phyloP scores from a whole-genome alignment of 2,888 invertebrate genomes.

The Bombylius discolor region DNA sequence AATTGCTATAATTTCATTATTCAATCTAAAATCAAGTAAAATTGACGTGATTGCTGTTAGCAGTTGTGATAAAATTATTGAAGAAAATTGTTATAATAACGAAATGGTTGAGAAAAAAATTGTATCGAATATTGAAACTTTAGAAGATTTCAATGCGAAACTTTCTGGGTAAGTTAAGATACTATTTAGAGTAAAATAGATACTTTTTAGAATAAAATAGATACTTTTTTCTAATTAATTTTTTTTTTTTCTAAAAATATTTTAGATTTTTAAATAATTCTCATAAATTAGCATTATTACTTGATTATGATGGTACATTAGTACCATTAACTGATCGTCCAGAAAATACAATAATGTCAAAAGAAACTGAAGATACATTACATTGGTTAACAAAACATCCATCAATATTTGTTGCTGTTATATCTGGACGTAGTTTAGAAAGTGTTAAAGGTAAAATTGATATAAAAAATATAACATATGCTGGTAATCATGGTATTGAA shows the following conservation, averaged over 20 bases:
- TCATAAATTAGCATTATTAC: constrained; percentile 50
- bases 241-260: not conserved
- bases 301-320: constrained; percentile 65
- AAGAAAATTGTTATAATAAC: too few relatives aligned
- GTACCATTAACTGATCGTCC: constrained; percentile 61
- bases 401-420: constrained; percentile 55
- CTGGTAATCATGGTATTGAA: constrained; percentile 62
- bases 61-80: too few relatives aligned
- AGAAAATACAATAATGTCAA: constrained; percentile 51
- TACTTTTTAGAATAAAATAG: not conserved
- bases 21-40: too few relatives aligned
- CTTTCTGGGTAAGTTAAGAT: constrained; percentile 27
- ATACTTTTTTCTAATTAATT: not conserved
- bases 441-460: constrained; percentile 54
- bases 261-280: constrained; percentile 40
- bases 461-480: constrained; percentile 46
- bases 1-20: too few relatives aligned
- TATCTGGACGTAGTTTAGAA: constrained; percentile 56
- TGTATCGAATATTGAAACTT: constrained; percentile 23
- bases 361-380: constrained; percentile 50
- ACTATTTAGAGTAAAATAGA: not conserved
- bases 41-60: too few relatives aligned
- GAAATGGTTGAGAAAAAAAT: constrained; percentile 25
- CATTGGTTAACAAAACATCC: constrained; percentile 51
- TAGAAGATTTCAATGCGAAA: constrained; percentile 27